phyloP scores from a whole-genome alignment of 2,113 vertebrate genomes.

The Eptesicus fuscus region DNA sequence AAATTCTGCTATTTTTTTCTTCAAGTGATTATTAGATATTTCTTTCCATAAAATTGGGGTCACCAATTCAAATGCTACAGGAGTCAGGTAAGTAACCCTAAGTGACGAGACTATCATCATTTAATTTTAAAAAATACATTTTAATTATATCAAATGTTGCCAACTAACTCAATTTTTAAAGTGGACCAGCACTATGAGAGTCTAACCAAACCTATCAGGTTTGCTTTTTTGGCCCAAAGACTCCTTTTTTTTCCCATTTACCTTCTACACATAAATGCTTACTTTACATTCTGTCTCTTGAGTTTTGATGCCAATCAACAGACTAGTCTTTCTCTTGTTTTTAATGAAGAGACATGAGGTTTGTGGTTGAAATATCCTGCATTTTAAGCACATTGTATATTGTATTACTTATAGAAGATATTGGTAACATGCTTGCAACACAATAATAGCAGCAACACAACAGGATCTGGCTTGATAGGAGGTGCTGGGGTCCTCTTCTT shows the following conservation, averaged over 20 bases:
- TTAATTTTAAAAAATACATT: neutral
- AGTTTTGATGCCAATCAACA: conserved; percentile 8
- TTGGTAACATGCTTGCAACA: neutral
- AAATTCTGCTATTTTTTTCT: conserved; percentile 26
- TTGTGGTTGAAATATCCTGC: neutral
- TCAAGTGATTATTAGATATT: neutral
- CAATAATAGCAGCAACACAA: neutral
- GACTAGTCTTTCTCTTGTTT: neutral
- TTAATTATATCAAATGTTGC: conserved; percentile 6
- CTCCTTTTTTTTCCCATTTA: neutral
- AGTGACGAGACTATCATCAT: neutral
- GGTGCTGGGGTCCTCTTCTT: neutral
- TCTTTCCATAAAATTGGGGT: neutral
- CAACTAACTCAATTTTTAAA: neutral
- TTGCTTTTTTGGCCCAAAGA: neutral
- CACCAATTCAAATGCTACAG: neutral
- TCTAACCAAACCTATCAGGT: neutral
- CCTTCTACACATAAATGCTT: neutral
- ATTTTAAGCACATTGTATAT: neutral
- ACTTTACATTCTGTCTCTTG: neutral
- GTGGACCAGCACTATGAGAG: neutral
- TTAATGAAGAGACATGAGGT: conserved; percentile 15
- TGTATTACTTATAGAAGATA: neutral
- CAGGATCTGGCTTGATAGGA: neutral
- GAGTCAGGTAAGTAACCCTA: neutral